Evolutionary conservation across 2,797 vertebrate genomes (phyloP), one percentile per base, ranked within the genome.

Genomic region (Sparidentex hasta): DNA sequence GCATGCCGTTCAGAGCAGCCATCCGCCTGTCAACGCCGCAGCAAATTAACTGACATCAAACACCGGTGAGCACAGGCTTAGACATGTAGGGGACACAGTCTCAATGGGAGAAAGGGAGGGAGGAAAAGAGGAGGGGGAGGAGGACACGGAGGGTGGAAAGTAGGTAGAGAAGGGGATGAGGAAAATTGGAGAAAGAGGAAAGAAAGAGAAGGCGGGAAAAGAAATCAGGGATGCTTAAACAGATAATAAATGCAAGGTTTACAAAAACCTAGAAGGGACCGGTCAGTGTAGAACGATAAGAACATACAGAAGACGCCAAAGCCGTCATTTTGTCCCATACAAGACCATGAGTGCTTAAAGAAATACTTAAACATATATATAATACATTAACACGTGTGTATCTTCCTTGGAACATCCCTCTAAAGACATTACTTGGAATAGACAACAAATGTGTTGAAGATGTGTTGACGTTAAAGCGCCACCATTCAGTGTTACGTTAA

Each of bases 31-130:
- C 95, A 96, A 94, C 95, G 93, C 94, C 84, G 92, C 88, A 84
- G 93, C 92, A 96, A 96, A 96, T 95, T 91, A 95, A 95, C 93
- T 95, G 94, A 95, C 95, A 95, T 95, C 92, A 96, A 95, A 96
- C 95, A 95, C 94, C 93, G 78, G 88, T 87, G 92, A 94, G 94
- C 90, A 93, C 95, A 95, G 90, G 95, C 94, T 94, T 90, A 94
- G 92, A 95, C 95, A 95, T 95, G 95, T 94, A 90, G 91, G 89
- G 93, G 88, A 95, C 92, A 94, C 88, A 92, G 90, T 86, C 92
- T 91, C 66, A 92, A 75, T 83, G 84, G 83, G 63, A 80, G 81
- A 69, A 65, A 38, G 21, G 58, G 65, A 65, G 69, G 72, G 62
- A 73, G 71, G 72, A 41, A 56, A 65, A 51, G 67, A 73, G 84